Conservation (phyloP, 2,113 vertebrate genomes). For the Nipponia nippon region DNA sequence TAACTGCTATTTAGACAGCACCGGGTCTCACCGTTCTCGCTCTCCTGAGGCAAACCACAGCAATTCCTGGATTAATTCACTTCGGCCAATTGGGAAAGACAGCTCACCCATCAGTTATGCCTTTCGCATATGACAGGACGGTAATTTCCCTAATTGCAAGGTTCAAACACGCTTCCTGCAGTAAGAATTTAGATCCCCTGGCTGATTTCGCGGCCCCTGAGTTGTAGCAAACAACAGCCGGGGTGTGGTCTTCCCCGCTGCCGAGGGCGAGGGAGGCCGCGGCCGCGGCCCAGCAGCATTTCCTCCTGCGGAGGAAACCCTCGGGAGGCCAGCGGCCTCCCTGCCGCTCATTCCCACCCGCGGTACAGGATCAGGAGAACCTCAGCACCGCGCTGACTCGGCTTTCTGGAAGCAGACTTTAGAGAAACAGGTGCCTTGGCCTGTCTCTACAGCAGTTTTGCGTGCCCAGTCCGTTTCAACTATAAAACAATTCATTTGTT, state of each 20-base stretch:
- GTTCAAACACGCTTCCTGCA: not conserved
- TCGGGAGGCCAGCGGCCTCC: not conserved
- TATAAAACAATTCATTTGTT: not conserved
- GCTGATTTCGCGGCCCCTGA: not conserved
- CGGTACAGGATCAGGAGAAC: not conserved
- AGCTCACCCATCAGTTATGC: not conserved
- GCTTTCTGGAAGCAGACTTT: not conserved
- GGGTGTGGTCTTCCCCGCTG: not conserved
- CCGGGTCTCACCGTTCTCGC: rapidly evolving
- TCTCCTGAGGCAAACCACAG: not conserved
- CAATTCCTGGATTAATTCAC: not conserved
- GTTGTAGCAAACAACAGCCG: not conserved
- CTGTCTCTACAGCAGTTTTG: not conserved
- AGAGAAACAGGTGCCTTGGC: not conserved
- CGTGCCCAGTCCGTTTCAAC: not conserved
- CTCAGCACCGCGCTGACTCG: not conserved
- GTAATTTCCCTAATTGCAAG: not conserved
- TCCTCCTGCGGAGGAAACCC: not conserved
- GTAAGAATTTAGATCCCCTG: not conserved
- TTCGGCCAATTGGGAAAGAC: not conserved
- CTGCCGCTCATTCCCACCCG: not conserved
- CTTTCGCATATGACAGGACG: rapidly evolving
- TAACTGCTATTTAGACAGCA: not conserved
- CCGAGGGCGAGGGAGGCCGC: not conserved
- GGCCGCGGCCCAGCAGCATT: not conserved